Conservation (phyloP, 2,113 vertebrate genomes). For the Columba livia region DNA sequence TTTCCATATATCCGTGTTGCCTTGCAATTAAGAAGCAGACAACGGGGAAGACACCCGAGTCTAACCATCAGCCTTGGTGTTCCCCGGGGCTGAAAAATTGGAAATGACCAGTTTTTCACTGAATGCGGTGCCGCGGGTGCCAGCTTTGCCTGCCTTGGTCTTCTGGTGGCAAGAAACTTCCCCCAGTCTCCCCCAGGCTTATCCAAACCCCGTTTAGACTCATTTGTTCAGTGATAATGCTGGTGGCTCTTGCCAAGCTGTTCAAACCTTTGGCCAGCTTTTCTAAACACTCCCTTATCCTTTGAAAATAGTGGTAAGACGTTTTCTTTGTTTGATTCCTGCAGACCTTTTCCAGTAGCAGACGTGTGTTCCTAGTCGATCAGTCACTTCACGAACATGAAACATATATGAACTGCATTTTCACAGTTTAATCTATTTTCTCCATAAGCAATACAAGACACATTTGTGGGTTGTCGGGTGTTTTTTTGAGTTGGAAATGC, state of each 20-base stretch:
- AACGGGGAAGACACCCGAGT: neutral
- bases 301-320: neutral
- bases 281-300: accelerated
- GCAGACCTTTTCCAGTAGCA: neutral
- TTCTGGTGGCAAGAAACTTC: neutral
- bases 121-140: accelerated
- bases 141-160: neutral
- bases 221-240: neutral
- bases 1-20: neutral
- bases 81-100: neutral
- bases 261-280: neutral
- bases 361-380: accelerated
- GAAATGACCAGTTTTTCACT: accelerated
- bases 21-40: neutral
- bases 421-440: neutral
- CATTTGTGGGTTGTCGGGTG: too few species aligned
- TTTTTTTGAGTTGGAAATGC: neutral
- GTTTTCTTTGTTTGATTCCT: neutral
- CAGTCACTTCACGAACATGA: neutral
- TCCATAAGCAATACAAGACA: neutral
- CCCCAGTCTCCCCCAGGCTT: accelerated
- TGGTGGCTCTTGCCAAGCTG: neutral
- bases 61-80: neutral
- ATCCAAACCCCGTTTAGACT: neutral
- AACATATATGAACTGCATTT: neutral